Base-by-base conservation (phyloP, 2,888 invertebrate species). In the Agrotis exclamationis region DNA sequence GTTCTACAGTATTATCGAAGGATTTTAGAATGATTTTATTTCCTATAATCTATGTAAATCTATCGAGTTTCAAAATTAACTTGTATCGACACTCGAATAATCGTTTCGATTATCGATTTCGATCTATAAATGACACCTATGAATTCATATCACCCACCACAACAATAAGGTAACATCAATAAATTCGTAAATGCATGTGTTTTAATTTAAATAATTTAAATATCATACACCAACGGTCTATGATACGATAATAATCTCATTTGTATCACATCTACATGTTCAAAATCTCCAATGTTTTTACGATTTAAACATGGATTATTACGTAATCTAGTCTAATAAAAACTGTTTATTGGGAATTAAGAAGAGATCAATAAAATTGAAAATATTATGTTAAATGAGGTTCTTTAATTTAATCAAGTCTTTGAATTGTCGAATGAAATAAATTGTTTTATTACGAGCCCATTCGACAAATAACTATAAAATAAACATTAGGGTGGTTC, bases 191-290 rank as follows among this genome's bases (percentile, higher is more conserved):
- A 76, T 56, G 58, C 72, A 78, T 69, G 63, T 74, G 50, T 74
- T 69, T 65, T 58, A 62, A 84, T 85, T 85, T 84, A 71, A 82
- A 80, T 84, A 85, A 83, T 83, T 73, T 73, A 57, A 45, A 39
- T 60, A 69, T 68, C 33, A 60, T 44, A 60, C 63, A 70, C 72
- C 66, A 58, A n/a, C 22, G 24, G 62, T 39, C 44, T 11, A n/a
- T 70, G 53, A 54, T 51, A 57, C 53, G 58, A 70, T 68, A 63
- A 58, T 80, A 83, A 82, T 74, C 65, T 69, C 48, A 73, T 65
- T 63, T 73, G 63, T 71, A 74, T 79, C 54, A 45, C 80, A 71
- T 67, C 56, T 60, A 50, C 45, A 64, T 47, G 54, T 76, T 58
- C 62, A 44, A 68, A 67, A 67, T 63, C 65, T 48, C 53, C 53